Conservation (phyloP, 1,140 invertebrate genomes). For the Chlorops oryzae region DNA sequence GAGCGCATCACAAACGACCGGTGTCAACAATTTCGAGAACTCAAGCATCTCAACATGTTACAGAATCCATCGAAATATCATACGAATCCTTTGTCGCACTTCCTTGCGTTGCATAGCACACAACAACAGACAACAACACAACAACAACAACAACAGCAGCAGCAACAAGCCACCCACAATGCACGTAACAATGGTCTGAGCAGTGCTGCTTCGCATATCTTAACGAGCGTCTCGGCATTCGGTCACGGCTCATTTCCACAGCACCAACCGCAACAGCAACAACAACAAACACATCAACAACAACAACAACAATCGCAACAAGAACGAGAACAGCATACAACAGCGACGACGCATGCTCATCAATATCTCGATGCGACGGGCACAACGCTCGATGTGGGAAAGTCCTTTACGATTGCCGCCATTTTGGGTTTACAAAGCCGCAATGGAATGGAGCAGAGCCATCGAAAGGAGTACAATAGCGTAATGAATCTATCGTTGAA, state of each 20-base stretch:
- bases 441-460: slow-evolving; percentile 26
- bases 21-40: neutral
- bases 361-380: slow-evolving; percentile 38
- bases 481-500: slow-evolving; percentile 46
- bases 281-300: slow-evolving; percentile 13
- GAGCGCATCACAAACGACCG: neutral
- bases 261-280: slow-evolving; percentile 13
- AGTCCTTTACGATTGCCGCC: slow-evolving; percentile 75
- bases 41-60: slow-evolving; percentile 33
- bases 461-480: slow-evolving; percentile 45
- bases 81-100: slow-evolving; percentile 47
- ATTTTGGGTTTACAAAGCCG: slow-evolving; percentile 64
- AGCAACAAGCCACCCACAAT: slow-evolving; percentile 7
- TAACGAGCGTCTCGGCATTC: neutral
- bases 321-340: slow-evolving; percentile 29
- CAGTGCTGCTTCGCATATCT: no score
- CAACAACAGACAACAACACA: slow-evolving; percentile 15
- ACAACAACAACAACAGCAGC: slow-evolving; percentile 11
- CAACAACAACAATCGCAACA: slow-evolving; percentile 21
- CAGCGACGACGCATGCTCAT: slow-evolving; percentile 40
- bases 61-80: slow-evolving; percentile 48
- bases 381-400: slow-evolving; percentile 49
- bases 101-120: slow-evolving; percentile 45
- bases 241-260: neutral
- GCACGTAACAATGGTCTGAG: neutral